Conservation (phyloP, 2,888 invertebrate genomes). For the Mimachlamys varia region DNA sequence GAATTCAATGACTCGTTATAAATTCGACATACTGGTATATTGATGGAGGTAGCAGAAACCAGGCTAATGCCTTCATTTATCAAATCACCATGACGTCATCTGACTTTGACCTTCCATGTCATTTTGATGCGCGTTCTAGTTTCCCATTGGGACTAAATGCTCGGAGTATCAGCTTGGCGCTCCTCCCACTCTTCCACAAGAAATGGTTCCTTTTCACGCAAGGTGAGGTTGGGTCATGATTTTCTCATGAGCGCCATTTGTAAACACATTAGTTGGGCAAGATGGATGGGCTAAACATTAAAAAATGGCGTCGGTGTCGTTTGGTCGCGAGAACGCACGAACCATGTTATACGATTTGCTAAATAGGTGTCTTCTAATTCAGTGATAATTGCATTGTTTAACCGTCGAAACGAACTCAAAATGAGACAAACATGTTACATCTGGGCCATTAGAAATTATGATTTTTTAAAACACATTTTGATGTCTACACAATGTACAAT, state of each 20-base stretch:
- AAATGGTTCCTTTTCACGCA: conserved; percentile 2
- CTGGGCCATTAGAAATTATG: too few species aligned
- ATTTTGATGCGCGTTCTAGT: background rate
- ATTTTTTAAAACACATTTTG: too few species aligned
- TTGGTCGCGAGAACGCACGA: background rate
- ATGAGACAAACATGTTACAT: too few species aligned
- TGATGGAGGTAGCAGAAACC: background rate
- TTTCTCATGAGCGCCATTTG: background rate
- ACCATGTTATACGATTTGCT: background rate
- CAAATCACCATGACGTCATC: background rate
- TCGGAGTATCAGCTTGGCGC: background rate
- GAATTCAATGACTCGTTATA: too few species aligned
- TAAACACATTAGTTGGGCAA: background rate
- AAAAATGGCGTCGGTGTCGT: background rate
- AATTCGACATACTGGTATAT: background rate
- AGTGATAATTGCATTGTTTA: background rate
- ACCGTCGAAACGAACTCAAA: too few species aligned
- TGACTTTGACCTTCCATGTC: background rate
- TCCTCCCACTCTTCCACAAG: background rate
- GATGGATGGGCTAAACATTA: background rate
- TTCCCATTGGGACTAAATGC: background rate
- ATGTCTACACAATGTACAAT: too few species aligned
- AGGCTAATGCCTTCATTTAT: background rate
- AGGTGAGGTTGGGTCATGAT: background rate
- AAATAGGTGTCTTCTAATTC: background rate